phyloP scores from a whole-genome alignment of 2,888 invertebrate species.

The Nomada lathburiana region DNA sequence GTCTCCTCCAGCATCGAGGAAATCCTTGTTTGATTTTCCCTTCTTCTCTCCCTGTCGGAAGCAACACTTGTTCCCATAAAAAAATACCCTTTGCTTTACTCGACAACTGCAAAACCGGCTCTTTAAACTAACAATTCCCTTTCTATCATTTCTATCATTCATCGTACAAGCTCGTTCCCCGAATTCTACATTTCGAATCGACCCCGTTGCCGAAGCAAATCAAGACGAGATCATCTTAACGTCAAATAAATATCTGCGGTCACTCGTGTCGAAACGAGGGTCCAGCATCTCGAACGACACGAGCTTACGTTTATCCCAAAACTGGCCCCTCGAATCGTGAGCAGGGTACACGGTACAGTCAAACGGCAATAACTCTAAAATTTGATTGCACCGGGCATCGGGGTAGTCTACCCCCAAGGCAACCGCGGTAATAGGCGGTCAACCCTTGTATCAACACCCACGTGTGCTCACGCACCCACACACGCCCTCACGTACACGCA shows the following conservation, averaged over 20 bases:
- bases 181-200: slow-evolving; percentile 9
- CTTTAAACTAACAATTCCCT: neutral
- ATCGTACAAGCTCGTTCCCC: neutral
- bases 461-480: slow-evolving; percentile 57
- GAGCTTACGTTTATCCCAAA: slow-evolving; percentile 42
- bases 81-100: neutral
- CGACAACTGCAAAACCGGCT: neutral
- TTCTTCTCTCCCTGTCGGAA: neutral
- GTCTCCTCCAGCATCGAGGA: slow-evolving; percentile 56
- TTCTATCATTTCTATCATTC: too few species aligned
- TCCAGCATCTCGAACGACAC: slow-evolving; percentile 23
- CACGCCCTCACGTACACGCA: neutral
- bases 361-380: slow-evolving; percentile 81
- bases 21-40: slow-evolving; percentile 46
- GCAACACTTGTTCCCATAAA: slow-evolving; percentile 7
- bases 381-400: slow-evolving; percentile 79
- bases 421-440: slow-evolving; percentile 78
- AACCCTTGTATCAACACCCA: slow-evolving; percentile 80
- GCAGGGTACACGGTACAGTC: slow-evolving; percentile 54
- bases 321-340: slow-evolving; percentile 16
- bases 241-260: slow-evolving; percentile 27
- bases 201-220: neutral
- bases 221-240: slow-evolving; percentile 3
- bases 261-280: neutral
- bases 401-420: slow-evolving; percentile 74